Evolutionary conservation across 2,888 invertebrate species (phyloP).

Genomic region (Steinernema hermaphroditum): DNA sequence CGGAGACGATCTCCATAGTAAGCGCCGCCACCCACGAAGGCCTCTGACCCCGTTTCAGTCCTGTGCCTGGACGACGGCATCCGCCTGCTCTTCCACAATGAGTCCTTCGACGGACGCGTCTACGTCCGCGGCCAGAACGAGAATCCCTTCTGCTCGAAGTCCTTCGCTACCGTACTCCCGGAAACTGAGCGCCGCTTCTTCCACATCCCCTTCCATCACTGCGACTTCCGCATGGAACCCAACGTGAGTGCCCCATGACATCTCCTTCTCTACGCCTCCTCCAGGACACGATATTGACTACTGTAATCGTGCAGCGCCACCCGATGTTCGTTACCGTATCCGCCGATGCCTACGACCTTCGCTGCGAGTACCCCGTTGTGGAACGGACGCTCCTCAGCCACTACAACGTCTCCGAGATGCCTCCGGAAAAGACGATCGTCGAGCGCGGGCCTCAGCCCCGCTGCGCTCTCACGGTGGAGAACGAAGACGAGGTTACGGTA

Average conservation of each 20-base stretch:
- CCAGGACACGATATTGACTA: constrained; percentile 67
- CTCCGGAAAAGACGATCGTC: constrained; percentile 51
- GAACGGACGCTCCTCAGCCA: constrained; percentile 88
- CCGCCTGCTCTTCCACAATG: constrained; percentile 54
- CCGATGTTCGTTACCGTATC: constrained; percentile 90
- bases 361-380: constrained; percentile 90
- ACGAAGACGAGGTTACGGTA: constrained; percentile 49
- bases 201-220: constrained; percentile 61
- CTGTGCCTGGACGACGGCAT: constrained; percentile 62
- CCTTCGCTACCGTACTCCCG: constrained; percentile 32
- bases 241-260: no score
- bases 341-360: constrained; percentile 92
- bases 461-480: constrained; percentile 55
- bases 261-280: constrained; percentile 28
- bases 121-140: constrained; percentile 63
- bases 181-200: constrained; percentile 53
- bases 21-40: background rate
- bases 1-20: constrained; percentile 11
- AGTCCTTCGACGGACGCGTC: constrained; percentile 59
- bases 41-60: constrained; percentile 45
- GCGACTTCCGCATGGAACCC: constrained; percentile 56
- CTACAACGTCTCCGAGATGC: constrained; percentile 73
- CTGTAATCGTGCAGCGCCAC: constrained; percentile 92
- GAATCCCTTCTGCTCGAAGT: constrained; percentile 62
- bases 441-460: constrained; percentile 44